phyloP scores from a whole-genome alignment of 35 echinoderm and acorn worm species.

The Acanthaster planci region DNA sequence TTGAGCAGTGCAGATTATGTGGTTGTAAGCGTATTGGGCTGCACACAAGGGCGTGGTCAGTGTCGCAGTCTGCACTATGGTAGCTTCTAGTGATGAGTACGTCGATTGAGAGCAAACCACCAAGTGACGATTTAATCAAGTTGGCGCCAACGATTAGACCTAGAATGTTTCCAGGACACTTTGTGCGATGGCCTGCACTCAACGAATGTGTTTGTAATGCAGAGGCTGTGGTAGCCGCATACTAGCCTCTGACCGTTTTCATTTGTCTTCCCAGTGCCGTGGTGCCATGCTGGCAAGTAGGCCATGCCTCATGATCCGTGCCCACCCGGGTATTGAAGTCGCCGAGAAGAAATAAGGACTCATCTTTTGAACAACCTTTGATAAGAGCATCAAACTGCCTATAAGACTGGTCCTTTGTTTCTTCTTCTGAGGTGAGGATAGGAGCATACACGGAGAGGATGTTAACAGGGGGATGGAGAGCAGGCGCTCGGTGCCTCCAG shows the following conservation, averaged over 20 bases:
- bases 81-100: constrained; percentile 46
- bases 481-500: neutral
- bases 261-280: constrained; percentile 3
- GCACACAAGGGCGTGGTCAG: constrained; percentile 57
- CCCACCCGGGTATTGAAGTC: constrained; percentile 48
- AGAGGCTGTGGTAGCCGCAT: constrained; percentile 32
- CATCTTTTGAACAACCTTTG: neutral
- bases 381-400: constrained; percentile 31
- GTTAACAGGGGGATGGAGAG: constrained; percentile 16
- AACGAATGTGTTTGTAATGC: constrained; percentile 70
- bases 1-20: neutral
- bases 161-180: constrained; percentile 61
- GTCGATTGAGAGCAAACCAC: neutral
- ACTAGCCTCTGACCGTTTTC: constrained; percentile 50
- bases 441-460: constrained; percentile 39
- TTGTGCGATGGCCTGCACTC: constrained; percentile 42
- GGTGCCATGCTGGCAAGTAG: constrained; percentile 1
- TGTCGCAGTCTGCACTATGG: constrained; percentile 72
- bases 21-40: constrained; percentile 31
- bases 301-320: constrained; percentile 35
- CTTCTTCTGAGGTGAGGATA: neutral
- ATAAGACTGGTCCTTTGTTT: constrained; percentile 37
- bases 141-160: constrained; percentile 60
- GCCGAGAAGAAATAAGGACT: neutral
- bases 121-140: constrained; percentile 33